phyloP scores from a whole-genome alignment of 2,113 vertebrate species.

The Bos javanicus region DNA sequence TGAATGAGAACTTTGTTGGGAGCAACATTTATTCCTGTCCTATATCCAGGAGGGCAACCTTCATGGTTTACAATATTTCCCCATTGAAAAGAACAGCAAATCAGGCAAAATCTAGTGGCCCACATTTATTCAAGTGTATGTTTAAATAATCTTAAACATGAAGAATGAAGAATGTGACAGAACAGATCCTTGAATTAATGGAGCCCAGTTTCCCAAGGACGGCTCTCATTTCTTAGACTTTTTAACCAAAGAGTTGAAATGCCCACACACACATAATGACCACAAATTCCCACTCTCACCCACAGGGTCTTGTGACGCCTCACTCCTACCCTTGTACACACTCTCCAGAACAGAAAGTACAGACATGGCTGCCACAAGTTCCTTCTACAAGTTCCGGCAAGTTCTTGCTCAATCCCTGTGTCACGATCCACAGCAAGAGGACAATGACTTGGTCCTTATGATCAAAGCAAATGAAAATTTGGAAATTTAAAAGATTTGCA shows the following conservation, averaged over 20 bases:
- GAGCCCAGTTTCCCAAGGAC: not conserved
- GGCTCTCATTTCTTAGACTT: not conserved
- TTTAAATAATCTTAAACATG: not conserved
- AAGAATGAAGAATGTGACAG: not conserved
- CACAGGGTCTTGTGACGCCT: not conserved
- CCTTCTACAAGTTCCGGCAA: not conserved
- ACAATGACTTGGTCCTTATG: not conserved
- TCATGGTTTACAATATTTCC: not conserved
- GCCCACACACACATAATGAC: not conserved
- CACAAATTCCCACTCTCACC: not conserved
- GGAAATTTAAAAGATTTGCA: not conserved
- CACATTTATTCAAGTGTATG: not conserved
- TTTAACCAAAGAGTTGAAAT: not conserved
- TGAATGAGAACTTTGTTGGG: not conserved
- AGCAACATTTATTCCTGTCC: not conserved
- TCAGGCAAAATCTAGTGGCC: not conserved
- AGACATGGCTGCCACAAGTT: not conserved
- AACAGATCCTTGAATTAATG: not conserved
- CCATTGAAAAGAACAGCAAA: not conserved
- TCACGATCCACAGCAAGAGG: not conserved
- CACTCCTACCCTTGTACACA: not conserved
- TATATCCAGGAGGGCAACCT: not conserved
- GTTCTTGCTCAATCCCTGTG: not conserved
- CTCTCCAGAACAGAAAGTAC: not conserved
- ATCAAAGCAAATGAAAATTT: not conserved